Base-by-base conservation (phyloP, 2,113 vertebrate species). In the Dipodomys stephensi region DNA sequence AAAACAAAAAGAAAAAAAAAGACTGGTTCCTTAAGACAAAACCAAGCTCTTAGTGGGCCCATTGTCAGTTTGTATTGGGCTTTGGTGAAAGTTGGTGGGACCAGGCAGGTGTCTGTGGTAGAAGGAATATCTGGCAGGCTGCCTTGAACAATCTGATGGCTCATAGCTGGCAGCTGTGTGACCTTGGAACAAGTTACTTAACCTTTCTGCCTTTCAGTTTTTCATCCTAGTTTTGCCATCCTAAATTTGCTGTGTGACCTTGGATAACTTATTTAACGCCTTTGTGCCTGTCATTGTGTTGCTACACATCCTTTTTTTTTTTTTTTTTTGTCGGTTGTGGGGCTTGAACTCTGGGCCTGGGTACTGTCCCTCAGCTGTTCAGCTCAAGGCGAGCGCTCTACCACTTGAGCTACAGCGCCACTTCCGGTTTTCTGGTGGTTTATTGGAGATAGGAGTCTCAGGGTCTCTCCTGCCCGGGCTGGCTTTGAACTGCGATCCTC, bases 261-360 rank as follows among this genome's bases (percentile, higher is more conserved):
- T 53, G 73, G 60, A 44, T 53, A 94, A 87, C 89, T 91, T 69
- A n/a, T 27, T 78, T 85, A 92, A 88, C 67, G 65, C 79, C 18
- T 83, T 78, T 92, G 73, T 77, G 80, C 53, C 57, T 25, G 27
- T 85, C 93, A 92, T 46, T 19, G 4, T 91, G 64, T 77, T 83
- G 16, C 69, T 90, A 10, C 32, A 16, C 28, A 1, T 25, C 57
- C 72, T 60, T 53, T 18, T 80, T 94, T 65, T 79, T n/a, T n/a
- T n/a, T n/a, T n/a, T n/a, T n/a, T n/a, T n/a, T n/a, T n/a, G n/a
- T n/a, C n/a, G n/a, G n/a, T n/a, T n/a, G n/a, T n/a, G n/a, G n/a
- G n/a, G n/a, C n/a, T n/a, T n/a, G n/a, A n/a, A n/a, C n/a, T n/a
- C n/a, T n/a, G n/a, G n/a, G n/a, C n/a, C n/a, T n/a, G n/a, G n/a